Evolutionary conservation across 2,888 invertebrate genomes (phyloP), one percentile per base, ranked within the genome.

Genomic region (Oscheius sp.): DNA sequence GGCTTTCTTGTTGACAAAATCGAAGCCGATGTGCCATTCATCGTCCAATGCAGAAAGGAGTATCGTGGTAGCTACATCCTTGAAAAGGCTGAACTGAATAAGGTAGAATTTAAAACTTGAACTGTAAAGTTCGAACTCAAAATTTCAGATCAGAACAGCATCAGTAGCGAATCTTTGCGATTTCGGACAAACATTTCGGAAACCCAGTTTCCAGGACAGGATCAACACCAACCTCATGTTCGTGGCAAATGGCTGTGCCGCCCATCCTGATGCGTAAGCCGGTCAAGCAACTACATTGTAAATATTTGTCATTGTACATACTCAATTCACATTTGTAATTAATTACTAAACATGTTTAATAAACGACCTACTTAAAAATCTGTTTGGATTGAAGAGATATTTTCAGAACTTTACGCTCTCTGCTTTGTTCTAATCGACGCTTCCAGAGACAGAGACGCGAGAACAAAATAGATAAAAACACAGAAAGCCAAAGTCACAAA

Each of bases 161-260:
- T 47, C 21, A 3, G 63, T 63, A 3, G 63, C 63, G 2, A 47
- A n/a, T 21, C 21, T 63, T 11, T 37, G 42, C 29, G 63, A 63
- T 29, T 63, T 63, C 63, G 63, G 63, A 21, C 21, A 21, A 21
- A 21, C 21, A 21, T 21, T 21, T 21, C 21, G 21, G 21, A 21
- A 21, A 21, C 63, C 63, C 13, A 47, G 2, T 7, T 63, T 47
- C n/a, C 48, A 29, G 21, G 63, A 63, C 29, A 63, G 48, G 48
- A 63, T 63, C n/a, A 63, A 63, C 50, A 48, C 47, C n/a, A n/a
- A 63, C 9, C 48, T 63, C 11, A 63, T 63, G 63, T 63, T 63
- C 2, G 63, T 63, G 29, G 47, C 63, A 7, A 63, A 63, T 29
- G 63, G 63, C 4, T 63, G 63, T 63, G 63, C 63, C 5, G 63